Evolutionary conservation across 1,140 invertebrate species (phyloP).

Genomic region (Bombus soroeensis): DNA sequence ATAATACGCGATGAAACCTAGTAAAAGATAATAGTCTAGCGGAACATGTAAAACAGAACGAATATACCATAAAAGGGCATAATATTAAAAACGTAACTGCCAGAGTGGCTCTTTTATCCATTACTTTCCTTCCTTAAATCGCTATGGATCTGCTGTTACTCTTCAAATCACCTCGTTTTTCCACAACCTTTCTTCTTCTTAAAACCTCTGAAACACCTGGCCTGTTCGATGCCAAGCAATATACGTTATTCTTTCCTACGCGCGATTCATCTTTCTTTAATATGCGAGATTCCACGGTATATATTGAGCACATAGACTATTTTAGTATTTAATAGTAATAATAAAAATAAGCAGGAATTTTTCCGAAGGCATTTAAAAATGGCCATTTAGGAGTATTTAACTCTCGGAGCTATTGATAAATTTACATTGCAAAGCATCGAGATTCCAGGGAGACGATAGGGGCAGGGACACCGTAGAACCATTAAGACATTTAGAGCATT

Average conservation of each 20-base stretch:
- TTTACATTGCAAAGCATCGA: not conserved
- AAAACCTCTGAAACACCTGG: not conserved
- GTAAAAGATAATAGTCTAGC: no score
- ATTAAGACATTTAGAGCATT: not conserved
- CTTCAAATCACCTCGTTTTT: not conserved
- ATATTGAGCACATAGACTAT: no score
- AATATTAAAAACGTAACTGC: not conserved
- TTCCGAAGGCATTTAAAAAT: fast-evolving
- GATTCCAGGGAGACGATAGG: not conserved
- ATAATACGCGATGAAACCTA: no score
- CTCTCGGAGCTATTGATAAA: not conserved
- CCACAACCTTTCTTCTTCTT: not conserved
- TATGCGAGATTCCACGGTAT: not conserved
- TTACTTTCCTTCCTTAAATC: not conserved
- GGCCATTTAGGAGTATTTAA: no score
- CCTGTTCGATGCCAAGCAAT: not conserved
- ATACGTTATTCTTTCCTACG: not conserved
- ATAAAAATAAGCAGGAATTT: no score
- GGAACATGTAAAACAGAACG: not conserved
- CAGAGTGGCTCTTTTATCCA: not conserved
- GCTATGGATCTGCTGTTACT: not conserved
- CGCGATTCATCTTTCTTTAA: not conserved
- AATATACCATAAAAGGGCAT: no score
- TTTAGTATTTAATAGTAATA: no score
- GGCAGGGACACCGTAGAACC: not conserved